These are phyloP conservation scores for Pachyseris speciosa DNA, from an alignment of 64 coral and sea anemone species.

Conservation along the genomic window DNA sequence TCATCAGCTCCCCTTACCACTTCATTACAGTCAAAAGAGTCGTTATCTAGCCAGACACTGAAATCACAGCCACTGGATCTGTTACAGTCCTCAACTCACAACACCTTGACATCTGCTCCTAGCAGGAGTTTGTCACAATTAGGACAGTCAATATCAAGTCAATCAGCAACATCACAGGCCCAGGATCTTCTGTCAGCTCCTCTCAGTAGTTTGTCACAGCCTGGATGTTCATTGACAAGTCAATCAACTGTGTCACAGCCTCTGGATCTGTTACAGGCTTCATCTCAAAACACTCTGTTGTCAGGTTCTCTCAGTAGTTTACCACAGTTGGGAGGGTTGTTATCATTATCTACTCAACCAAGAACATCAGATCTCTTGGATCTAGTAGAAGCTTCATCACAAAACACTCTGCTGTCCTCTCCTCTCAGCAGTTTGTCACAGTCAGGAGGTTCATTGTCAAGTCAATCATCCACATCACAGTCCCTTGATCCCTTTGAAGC, in stretches of 20 bases:
- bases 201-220: conserved; percentile 39
- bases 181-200: conserved; percentile 22
- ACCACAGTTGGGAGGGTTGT: neutral
- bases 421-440: neutral
- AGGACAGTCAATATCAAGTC: neutral
- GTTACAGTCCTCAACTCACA: neutral
- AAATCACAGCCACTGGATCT: neutral
- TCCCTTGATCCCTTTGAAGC: neutral
- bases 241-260: neutral
- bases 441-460: neutral
- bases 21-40: neutral
- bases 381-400: neutral
- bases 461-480: neutral
- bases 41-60: neutral
- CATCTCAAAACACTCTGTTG: neutral
- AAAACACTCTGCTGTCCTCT: neutral
- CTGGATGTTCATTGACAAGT: neutral
- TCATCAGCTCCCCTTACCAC: conserved; percentile 31
- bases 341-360: neutral
- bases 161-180: neutral
- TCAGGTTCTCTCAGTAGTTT: no score
- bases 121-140: neutral
- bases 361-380: neutral
- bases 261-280: neutral
- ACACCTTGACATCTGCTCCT: neutral